These are phyloP conservation scores for Glyphotaelius pellucidus DNA, from an alignment of 2,888 invertebrate species.

Conservation along the genomic window DNA sequence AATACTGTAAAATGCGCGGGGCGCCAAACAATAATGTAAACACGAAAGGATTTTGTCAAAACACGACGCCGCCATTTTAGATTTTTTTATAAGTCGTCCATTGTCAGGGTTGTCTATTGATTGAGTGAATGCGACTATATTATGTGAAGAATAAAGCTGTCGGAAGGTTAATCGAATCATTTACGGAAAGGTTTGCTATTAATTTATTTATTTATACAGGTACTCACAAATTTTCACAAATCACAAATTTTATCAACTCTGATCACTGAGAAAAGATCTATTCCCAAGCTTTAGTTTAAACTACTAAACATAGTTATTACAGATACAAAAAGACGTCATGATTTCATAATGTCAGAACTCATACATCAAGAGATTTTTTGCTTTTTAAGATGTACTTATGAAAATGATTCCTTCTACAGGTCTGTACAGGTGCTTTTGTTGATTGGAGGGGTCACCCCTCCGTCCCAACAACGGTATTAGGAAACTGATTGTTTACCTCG, in stretches of 20 bases:
- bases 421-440: too few species aligned
- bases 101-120: conserved; percentile 1
- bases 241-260: too few species aligned
- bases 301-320: too few species aligned
- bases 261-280: neutral
- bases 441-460: too few species aligned
- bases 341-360: too few species aligned
- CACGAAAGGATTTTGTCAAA: conserved; percentile 36
- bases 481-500: too few species aligned
- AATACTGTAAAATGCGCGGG: conserved; percentile 35
- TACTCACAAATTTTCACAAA: too few species aligned
- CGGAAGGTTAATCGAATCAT: neutral
- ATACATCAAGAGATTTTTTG: too few species aligned
- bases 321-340: too few species aligned
- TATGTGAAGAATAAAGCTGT: neutral
- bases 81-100: neutral
- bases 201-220: neutral
- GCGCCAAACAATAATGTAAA: conserved; percentile 22
- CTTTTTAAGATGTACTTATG: too few species aligned
- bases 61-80: neutral
- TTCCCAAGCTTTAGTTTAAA: neutral
- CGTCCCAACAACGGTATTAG: too few species aligned
- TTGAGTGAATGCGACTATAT: neutral
- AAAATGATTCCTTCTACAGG: too few species aligned
- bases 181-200: neutral